A percentile compares a stretch with the other conserved stretches of the same genome.
Evolutionary conservation across 2,113 vertebrate genomes (phyloP).

Genomic region (Osmerus mordax): DNA sequence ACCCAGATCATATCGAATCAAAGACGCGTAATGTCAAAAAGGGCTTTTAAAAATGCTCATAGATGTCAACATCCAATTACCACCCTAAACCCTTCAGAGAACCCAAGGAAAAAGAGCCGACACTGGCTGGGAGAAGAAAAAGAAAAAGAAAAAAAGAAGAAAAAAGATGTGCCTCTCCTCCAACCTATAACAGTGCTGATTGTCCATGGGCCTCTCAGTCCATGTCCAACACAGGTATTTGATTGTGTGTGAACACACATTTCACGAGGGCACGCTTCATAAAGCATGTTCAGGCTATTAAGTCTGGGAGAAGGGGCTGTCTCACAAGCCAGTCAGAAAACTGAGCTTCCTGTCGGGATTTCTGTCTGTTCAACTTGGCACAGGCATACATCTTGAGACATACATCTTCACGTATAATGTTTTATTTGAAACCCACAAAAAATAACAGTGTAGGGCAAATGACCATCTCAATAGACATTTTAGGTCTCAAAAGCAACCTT

Average conservation of each 20-base stretch:
- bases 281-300: slow-evolving; percentile 53
- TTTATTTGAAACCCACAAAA: background rate
- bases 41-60: too few relatives aligned
- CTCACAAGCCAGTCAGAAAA: slow-evolving; percentile 38
- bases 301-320: slow-evolving; percentile 42
- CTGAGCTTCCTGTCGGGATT: slow-evolving; percentile 4
- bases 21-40: too few relatives aligned
- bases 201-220: slow-evolving; percentile 4
- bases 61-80: too few relatives aligned
- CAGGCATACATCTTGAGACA: background rate
- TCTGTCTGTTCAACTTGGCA: background rate
- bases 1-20: too few relatives aligned
- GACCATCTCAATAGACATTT: too few relatives aligned
- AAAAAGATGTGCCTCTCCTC: background rate
- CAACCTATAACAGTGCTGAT: background rate
- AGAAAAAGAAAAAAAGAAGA: background rate
- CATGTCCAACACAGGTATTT: slow-evolving; percentile 35
- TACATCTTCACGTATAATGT: background rate
- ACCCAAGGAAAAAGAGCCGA: too few relatives aligned
- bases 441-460: too few relatives aligned
- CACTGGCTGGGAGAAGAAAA: too few relatives aligned
- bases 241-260: slow-evolving; percentile 40
- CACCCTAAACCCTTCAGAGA: too few relatives aligned
- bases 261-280: slow-evolving; percentile 45
- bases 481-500: too few relatives aligned